Evolutionary conservation across 2,113 vertebrate genomes (phyloP).

Genomic region (Xenopus laevis): DNA sequence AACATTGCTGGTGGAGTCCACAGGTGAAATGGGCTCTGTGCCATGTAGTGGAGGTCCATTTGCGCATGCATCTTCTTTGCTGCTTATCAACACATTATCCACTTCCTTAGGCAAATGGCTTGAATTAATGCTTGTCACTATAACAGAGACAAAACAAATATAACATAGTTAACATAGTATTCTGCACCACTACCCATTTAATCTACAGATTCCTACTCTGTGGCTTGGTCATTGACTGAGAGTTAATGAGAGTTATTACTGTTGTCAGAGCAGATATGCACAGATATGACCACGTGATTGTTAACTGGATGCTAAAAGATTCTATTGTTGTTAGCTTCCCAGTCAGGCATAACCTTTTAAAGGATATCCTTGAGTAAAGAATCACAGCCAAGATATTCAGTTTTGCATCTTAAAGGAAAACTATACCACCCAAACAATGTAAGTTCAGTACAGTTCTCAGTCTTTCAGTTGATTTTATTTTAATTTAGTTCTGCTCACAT

Average conservation of each 20-base stretch:
- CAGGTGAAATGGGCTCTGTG: slow-evolving; percentile 51
- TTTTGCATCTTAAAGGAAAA: no score
- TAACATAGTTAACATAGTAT: background rate
- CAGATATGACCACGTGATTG: no score
- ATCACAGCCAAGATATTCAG: background rate
- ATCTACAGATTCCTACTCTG: no score
- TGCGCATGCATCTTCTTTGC: slow-evolving; percentile 54
- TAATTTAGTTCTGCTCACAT: no score
- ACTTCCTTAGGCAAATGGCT: slow-evolving; percentile 66
- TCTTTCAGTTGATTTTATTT: no score
- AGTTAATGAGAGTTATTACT: no score
- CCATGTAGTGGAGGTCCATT: slow-evolving; percentile 66
- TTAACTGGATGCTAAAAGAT: no score
- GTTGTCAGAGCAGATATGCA: no score
- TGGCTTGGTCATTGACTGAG: no score
- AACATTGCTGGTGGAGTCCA: slow-evolving; percentile 56
- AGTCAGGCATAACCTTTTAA: background rate
- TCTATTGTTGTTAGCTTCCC: background rate
- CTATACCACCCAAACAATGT: no score
- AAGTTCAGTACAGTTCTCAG: no score
- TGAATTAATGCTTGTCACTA: slow-evolving; percentile 63
- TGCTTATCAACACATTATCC: slow-evolving; percentile 50
- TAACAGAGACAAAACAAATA: slow-evolving; percentile 10
- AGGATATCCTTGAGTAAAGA: slow-evolving; percentile 13
- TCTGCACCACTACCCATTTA: no score